phyloP scores from a whole-genome alignment of 2,113 vertebrate species.

The Crypturellus undulatus region DNA sequence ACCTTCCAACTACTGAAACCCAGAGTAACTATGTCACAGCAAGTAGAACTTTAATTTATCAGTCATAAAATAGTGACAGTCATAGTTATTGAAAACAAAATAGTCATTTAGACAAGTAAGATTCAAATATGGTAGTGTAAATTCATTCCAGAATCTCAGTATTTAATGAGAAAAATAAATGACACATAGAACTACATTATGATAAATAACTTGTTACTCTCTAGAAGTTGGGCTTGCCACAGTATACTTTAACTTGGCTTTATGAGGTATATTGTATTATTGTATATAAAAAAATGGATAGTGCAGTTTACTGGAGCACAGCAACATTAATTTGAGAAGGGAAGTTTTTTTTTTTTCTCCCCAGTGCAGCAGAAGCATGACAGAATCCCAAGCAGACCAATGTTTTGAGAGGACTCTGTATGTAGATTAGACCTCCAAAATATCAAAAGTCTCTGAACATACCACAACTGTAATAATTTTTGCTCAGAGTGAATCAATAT shows the following conservation, averaged over 20 bases:
- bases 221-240: neutral
- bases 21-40: neutral
- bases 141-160: neutral
- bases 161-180: neutral
- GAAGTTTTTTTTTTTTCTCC: neutral
- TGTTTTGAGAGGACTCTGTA: neutral
- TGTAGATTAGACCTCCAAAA: neutral
- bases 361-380: neutral
- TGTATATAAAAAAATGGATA: neutral
- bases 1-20: neutral
- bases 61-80: neutral
- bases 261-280: neutral
- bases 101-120: neutral
- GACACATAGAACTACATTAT: neutral
- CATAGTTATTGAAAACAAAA: neutral
- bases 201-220: neutral
- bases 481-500: neutral
- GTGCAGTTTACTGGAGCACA: neutral
- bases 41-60: neutral
- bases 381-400: neutral
- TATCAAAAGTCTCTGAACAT: neutral
- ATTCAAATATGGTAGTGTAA: neutral
- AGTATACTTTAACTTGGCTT: neutral
- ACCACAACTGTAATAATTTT: neutral
- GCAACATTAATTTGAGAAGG: neutral